phyloP scores from a whole-genome alignment of 23 tunicate genomes.

The Clavelina lepadiformis region DNA sequence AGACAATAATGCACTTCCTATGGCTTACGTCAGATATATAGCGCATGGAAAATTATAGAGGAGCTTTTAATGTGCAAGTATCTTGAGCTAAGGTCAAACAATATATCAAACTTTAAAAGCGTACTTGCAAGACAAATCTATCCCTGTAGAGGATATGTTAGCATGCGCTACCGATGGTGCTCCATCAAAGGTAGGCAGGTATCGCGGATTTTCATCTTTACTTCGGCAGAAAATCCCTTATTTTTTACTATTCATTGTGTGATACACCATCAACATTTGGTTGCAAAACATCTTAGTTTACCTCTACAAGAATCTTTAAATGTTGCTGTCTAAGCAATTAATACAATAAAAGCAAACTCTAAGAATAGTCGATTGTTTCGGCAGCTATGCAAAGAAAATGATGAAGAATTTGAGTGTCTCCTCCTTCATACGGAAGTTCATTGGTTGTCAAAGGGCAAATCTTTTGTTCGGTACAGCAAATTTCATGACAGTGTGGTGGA shows the following conservation, averaged over 20 bases:
- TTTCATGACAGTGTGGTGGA: slow-evolving; percentile 23
- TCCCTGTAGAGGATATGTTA: slow-evolving; percentile 22
- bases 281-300: slow-evolving; percentile 1
- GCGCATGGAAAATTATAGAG: slow-evolving; percentile 20
- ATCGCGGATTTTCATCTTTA: slow-evolving; percentile 19
- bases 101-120: not conserved
- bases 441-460: slow-evolving; percentile 13
- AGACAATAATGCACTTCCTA: slow-evolving; percentile 9
- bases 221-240: slow-evolving; percentile 7
- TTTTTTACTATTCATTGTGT: slow-evolving; percentile 30
- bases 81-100: not conserved
- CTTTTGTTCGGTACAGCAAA: slow-evolving; percentile 23
- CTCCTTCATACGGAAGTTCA: slow-evolving; percentile 24
- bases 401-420: slow-evolving; percentile 10
- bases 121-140: slow-evolving; percentile 21
- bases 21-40: slow-evolving; percentile 19
- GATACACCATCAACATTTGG: slow-evolving; percentile 35
- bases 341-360: not conserved
- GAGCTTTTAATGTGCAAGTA: slow-evolving; percentile 28
- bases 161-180: slow-evolving; percentile 34
- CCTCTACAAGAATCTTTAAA: slow-evolving; percentile 14
- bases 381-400: slow-evolving; percentile 3
- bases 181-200: slow-evolving; percentile 36
- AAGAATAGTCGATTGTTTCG: slow-evolving; percentile 1
- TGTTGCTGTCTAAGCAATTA: slow-evolving; percentile 18